phyloP scores from a whole-genome alignment of 2,113 vertebrate species.

The Chamaetylas fuelleborni region DNA sequence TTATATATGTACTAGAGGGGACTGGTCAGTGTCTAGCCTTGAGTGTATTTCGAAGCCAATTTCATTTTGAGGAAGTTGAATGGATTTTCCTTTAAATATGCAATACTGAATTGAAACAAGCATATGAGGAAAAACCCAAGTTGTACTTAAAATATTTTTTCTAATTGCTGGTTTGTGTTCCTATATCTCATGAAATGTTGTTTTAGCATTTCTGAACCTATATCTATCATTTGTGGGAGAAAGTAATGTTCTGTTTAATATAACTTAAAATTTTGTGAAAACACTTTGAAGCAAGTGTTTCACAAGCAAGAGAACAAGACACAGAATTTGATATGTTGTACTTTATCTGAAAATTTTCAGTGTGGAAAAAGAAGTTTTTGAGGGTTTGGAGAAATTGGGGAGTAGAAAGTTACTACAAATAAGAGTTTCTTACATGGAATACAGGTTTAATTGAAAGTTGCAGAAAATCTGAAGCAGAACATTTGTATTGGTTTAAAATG shows the following conservation, averaged over 20 bases:
- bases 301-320: neutral
- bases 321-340: neutral
- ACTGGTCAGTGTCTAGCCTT: neutral
- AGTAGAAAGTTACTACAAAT: neutral
- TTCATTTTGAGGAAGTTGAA: neutral
- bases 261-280: neutral
- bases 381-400: neutral
- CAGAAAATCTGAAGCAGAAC: neutral
- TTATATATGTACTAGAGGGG: accelerated
- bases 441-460: neutral
- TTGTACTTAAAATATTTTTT: neutral
- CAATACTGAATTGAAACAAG: neutral
- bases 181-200: neutral
- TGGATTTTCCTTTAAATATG: neutral
- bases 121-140: neutral
- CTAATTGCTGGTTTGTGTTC: neutral
- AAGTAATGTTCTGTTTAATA: neutral
- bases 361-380: neutral
- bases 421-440: neutral
- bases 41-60: neutral
- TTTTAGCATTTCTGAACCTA: neutral
- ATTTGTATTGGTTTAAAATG: neutral
- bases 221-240: neutral
- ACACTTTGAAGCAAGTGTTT: neutral
- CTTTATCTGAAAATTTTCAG: neutral